Evolutionary conservation across 2,797 vertebrate genomes (phyloP), one percentile per base, ranked within the genome.

Genomic region (Limosa lapponica): DNA sequence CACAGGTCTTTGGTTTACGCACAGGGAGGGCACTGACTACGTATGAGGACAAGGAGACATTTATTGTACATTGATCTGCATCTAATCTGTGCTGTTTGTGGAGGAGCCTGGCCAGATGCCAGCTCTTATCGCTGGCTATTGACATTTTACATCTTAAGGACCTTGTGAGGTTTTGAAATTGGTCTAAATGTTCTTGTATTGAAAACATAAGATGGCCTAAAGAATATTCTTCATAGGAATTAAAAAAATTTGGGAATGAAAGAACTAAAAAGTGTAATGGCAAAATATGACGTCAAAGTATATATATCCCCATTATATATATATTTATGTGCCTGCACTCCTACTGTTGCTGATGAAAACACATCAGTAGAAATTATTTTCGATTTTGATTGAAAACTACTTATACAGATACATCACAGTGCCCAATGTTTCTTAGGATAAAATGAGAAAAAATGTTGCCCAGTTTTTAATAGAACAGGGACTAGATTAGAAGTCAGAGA

Each of bases 61-160:
- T 86, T 92, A 94, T 81, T 93, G 30, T 55, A 78, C 70, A 78
- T 97, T 90, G 95, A 97, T 97, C 89, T 96, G 48, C 93, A 95
- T 96, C 86, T 97, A 95, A 97, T 97, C 95, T 97, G 34, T 90
- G 62, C 66, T 95, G 70, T 75, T 61, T 73, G 52, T 87, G 65
- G 65, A 91, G 90, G 57, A 91, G 79, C 70, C 80, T 97, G 94
- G 58, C 66, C 94, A 95, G 82, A 91, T 84, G 87, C 59, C 93
- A 86, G 46, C n/a, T 94, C 69, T 97, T 97, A 97, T 96, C 95
- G 97, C 64, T 52, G 34, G 2, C 62, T 94, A 96, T 95, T 97
- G 96, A 94, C 75, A 32, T 97, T 96, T 97, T 93, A 54, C 54
- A 80, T 90, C 70, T 92, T 95, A 91, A 97, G 54, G 57, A 95